These are phyloP conservation scores for Tetranychus truncatus DNA, from an alignment of 2,888 invertebrate genomes.

Conservation along the genomic window DNA sequence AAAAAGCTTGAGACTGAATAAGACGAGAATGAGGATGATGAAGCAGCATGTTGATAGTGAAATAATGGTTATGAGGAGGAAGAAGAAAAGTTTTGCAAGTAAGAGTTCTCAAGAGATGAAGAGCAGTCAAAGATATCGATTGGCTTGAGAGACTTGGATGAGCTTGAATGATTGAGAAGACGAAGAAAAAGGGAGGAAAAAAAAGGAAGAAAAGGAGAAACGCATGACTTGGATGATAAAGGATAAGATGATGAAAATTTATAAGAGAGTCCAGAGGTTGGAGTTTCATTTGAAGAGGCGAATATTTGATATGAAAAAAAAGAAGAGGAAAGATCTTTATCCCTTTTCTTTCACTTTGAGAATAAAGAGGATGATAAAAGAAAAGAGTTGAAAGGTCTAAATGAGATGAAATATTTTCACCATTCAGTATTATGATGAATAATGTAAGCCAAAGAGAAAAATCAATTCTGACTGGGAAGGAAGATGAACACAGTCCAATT, in stretches of 20 bases:
- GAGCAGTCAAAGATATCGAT: neutral
- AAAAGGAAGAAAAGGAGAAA: neutral
- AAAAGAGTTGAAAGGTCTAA: slow-evolving; percentile 3
- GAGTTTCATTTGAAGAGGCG: neutral
- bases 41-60: neutral
- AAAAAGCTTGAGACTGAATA: neutral
- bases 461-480: too few species aligned
- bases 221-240: neutral
- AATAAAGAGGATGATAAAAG: neutral
- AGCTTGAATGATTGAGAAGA: neutral
- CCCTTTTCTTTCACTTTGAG: slow-evolving; percentile 4
- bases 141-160: neutral
- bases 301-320: neutral
- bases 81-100: neutral
- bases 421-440: too few species aligned
- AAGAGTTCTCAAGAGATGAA: neutral
- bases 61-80: neutral
- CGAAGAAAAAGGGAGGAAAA: neutral
- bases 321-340: neutral
- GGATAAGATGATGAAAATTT: neutral
- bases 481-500: too few species aligned
- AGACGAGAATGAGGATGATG: neutral
- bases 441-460: neutral
- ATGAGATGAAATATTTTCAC: neutral
- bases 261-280: neutral